Base-by-base conservation (phyloP, 2,113 vertebrate genomes). In the Menura novaehollandiae region DNA sequence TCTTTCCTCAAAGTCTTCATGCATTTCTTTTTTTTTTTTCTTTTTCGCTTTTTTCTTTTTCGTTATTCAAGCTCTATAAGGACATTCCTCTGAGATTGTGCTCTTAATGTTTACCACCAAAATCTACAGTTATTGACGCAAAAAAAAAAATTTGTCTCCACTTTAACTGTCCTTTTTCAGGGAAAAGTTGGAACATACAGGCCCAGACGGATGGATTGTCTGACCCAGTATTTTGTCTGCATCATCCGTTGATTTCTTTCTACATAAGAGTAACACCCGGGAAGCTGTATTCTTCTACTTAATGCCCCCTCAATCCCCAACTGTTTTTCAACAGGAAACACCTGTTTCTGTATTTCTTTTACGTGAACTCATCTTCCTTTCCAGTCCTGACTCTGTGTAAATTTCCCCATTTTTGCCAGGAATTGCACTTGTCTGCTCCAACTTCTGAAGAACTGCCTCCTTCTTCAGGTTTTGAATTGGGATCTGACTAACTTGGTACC, bases 351-450 rank as follows among this genome's bases (percentile, higher is more conserved):
- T 33, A 18, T 83, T 62, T 75, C 10, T 60, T 67, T 75, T 67
- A 30, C 15, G 59, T 13, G 1, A 60, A 24, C 3, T 71, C 10
- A 30, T 58, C 24, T 58, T 63, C 13, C 13, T 74, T 75, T 93
- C 47, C 67, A 4, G 33, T 81, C 18, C 7, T n/a, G 9, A 43
- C 15, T 28, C 23, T 18, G 15, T 56, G 15, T 39, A 85, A 69
- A 43, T 37, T 73, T 85, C 11, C 4, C 3, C 0, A 0, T 37
- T 60, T 8, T 33, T 55, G 5, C 22, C 20, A 88, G 22, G 19
- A 24, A 46, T 49, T 59, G 3, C 10, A 64, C 7, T 8, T 41
- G 19, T 68, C 39, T 68, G 23, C 33, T 72, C 55, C 16, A 67
- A 4, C 7, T 69, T 53, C 26, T 64, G 30, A 80, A 55, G 13